A percentile compares a stretch with the other conserved stretches of the same genome.
Conservation (phyloP, 2,888 invertebrate genomes). For the Archips crataeganus region DNA sequence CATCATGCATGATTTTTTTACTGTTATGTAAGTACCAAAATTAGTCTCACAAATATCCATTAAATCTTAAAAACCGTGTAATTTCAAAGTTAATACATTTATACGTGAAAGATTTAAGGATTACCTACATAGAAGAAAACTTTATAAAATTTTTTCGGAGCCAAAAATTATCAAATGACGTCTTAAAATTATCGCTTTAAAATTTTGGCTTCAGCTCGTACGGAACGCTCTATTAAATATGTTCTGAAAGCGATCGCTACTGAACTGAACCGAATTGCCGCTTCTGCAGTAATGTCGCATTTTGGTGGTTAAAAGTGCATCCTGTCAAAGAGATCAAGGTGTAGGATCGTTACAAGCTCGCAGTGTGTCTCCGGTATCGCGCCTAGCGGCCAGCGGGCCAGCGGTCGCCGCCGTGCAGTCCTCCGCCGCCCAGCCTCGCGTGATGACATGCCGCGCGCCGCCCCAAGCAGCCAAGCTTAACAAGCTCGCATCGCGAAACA, state of each 20-base stretch:
- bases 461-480: conserved; percentile 46
- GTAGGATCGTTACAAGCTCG: conserved; percentile 44
- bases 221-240: no score
- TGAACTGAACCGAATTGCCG: background rate
- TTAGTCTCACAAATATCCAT: no score
- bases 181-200: no score
- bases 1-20: no score
- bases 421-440: conserved; percentile 67
- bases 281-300: background rate
- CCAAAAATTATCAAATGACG: no score
- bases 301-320: background rate
- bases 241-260: background rate
- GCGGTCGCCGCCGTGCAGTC: conserved; percentile 60
- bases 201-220: background rate
- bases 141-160: no score
- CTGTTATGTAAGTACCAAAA: no score
- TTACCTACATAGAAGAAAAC: no score
- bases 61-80: no score
- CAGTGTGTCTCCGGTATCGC: conserved; percentile 52
- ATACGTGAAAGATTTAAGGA: no score
- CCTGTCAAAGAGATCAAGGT: conserved; percentile 6
- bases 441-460: conserved; percentile 70
- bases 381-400: conserved; percentile 8
- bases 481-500: conserved; percentile 21
- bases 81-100: no score